These are phyloP conservation scores for Plebejus argus DNA, from an alignment of 2,888 invertebrate genomes.

Conservation along the genomic window DNA sequence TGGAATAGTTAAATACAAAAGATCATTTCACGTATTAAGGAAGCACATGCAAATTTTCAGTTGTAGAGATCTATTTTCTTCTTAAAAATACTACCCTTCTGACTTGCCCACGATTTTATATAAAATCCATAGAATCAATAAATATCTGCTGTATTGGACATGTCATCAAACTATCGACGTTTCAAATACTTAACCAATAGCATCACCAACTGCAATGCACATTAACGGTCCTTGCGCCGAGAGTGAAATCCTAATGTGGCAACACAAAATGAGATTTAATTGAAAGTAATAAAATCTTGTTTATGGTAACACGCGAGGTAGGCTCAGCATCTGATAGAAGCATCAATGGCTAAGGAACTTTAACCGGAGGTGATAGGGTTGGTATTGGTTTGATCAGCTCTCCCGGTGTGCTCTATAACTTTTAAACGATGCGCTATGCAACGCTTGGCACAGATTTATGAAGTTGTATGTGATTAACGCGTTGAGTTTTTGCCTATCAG, in stretches of 20 bases:
- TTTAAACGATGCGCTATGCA: slow-evolving; percentile 26
- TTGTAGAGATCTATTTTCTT: no score
- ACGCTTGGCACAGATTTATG: slow-evolving; percentile 25
- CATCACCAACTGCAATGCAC: slow-evolving; percentile 25
- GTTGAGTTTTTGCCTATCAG: neutral
- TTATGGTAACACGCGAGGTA: slow-evolving; percentile 8
- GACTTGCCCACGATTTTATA: no score
- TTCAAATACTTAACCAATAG: neutral
- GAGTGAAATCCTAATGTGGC: slow-evolving; percentile 42
- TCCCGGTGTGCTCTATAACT: neutral
- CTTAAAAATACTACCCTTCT: no score
- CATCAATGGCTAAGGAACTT: neutral
- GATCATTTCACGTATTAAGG: no score
- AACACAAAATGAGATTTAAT: slow-evolving; percentile 35
- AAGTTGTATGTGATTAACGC: slow-evolving; percentile 10
- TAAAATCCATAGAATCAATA: neutral
- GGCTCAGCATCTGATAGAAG: neutral
- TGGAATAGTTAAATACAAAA: no score
- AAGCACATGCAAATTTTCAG: no score
- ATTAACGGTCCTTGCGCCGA: slow-evolving; percentile 41
- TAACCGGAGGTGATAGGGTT: neutral
- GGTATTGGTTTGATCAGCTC: neutral
- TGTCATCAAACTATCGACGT: neutral
- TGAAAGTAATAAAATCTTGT: slow-evolving; percentile 27
- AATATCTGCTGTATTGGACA: neutral